phyloP scores from a whole-genome alignment of 2,113 vertebrate genomes.

The Chloropsis hardwickii region DNA sequence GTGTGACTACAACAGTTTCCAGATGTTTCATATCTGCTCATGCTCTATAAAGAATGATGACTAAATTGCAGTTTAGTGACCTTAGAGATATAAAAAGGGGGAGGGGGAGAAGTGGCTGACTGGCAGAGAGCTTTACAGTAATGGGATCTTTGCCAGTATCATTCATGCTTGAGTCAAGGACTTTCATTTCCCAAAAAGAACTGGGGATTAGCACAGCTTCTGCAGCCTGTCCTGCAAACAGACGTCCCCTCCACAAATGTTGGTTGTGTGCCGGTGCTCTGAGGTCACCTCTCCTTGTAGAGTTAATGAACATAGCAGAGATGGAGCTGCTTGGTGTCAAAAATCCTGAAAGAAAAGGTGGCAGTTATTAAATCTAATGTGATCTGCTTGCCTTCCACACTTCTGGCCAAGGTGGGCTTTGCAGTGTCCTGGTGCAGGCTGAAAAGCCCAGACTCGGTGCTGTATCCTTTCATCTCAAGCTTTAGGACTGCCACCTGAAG shows the following conservation, averaged over 20 bases:
- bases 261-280: not conserved
- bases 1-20: conserved; percentile 34
- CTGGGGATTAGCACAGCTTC: conserved; percentile 25
- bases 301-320: not conserved
- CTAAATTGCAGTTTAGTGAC: conserved; percentile 62
- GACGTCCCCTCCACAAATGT: not conserved
- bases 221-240: conserved; percentile 27
- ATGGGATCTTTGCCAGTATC: conserved; percentile 59
- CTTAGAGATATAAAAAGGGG: conserved; percentile 53
- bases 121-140: conserved; percentile 54
- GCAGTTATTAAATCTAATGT: not conserved
- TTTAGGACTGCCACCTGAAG: not conserved
- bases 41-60: conserved; percentile 60
- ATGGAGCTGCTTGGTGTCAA: not conserved
- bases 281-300: not conserved
- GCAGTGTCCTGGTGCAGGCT: not conserved
- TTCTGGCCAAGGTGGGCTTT: not conserved
- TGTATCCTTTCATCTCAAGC: not conserved
- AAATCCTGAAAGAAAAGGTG: not conserved
- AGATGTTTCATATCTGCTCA: conserved; percentile 49
- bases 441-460: not conserved
- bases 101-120: conserved; percentile 34
- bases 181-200: conserved; percentile 59
- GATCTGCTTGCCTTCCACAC: not conserved
- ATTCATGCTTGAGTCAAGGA: conserved; percentile 66